phyloP scores from a whole-genome alignment of 2,888 invertebrate species.

The Meteorus colon region DNA sequence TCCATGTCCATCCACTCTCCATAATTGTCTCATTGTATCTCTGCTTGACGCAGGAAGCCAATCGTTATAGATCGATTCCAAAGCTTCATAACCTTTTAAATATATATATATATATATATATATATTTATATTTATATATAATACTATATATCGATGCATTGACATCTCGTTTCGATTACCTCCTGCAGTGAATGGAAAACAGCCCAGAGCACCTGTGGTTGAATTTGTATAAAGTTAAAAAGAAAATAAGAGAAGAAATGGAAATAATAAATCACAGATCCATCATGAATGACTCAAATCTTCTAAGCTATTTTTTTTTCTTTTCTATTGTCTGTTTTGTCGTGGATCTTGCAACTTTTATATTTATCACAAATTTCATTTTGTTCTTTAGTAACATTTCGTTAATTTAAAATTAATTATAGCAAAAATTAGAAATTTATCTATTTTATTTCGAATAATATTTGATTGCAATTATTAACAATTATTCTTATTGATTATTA shows the following conservation, averaged over 20 bases:
- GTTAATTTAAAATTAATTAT: too few relatives aligned
- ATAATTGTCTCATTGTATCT: constrained; percentile 69
- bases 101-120: not conserved
- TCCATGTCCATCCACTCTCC: constrained; percentile 61
- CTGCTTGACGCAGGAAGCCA: constrained; percentile 30
- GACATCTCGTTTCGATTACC: constrained; percentile 34
- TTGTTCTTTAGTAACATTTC: too few relatives aligned
- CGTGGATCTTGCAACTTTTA: too few relatives aligned
- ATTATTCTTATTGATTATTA: too few relatives aligned
- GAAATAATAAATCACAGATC: constrained; percentile 11
- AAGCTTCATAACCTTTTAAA: not conserved
- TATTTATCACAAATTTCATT: too few relatives aligned
- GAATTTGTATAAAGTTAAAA: not conserved
- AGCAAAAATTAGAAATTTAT: too few relatives aligned
- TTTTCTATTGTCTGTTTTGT: not conserved
- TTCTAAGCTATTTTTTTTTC: not conserved
- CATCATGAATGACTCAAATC: constrained; percentile 22
- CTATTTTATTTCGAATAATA: too few relatives aligned
- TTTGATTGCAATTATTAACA: too few relatives aligned
- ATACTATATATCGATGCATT: constrained; percentile 31
- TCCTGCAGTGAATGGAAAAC: constrained; percentile 36
- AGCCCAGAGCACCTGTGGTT: constrained; percentile 31
- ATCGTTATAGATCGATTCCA: constrained; percentile 18
- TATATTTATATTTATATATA: not conserved
- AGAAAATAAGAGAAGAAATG: not conserved